Evolutionary conservation across 2,797 vertebrate genomes (phyloP), one percentile per base, ranked within the genome.

Genomic region (Pipistrellus pipistrellus): DNA sequence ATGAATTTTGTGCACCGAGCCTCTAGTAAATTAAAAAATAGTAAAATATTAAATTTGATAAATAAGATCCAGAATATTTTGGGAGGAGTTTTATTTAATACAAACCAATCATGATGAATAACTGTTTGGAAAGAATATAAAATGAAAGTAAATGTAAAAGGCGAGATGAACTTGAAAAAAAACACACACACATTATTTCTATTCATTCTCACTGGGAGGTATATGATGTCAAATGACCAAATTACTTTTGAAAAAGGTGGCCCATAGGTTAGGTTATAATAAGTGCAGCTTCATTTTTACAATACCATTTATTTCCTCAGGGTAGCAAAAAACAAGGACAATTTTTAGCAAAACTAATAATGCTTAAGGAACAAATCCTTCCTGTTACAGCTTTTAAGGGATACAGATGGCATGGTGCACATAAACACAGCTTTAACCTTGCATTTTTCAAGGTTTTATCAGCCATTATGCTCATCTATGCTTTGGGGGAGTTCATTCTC

Each of bases 381-480:
- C 87, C 95, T 85, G 55, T 91, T 95, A 75, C 57, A 41, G 18
- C 82, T 97, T 84, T 94, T 97, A 86, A 55, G 87, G 94, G 51
- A 75, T 88, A 95, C 95, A 97, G 78, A 73, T 96, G 90, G 41
- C 75, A 87, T 57, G 17, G 72, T 75, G 75, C 51, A 59, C 35
- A 85, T 91, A 96, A 97, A 96, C 51, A 97, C 80, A 92, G 8
- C 96, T 97, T 95, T 93, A 97, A 87, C 91, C 90, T 96, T 95
- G 30, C 11, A 59, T 92, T 80, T 90, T 95, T 73, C 84, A 98
- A 97, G 10, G 30, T 93, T 97, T 97, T 88, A 85, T 92, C 46
- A 81, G 68, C 86, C 96, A 96, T 96, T 97, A 64, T 4, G 68
- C 41, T 30, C 35, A 64, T 94, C 64, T 8, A 2, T 94, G 27